A percentile compares a stretch with the other conserved stretches of the same genome.
These are phyloP conservation scores for Trematomus bernacchii DNA, from an alignment of 2,797 vertebrate genomes.

Conservation along the genomic window DNA sequence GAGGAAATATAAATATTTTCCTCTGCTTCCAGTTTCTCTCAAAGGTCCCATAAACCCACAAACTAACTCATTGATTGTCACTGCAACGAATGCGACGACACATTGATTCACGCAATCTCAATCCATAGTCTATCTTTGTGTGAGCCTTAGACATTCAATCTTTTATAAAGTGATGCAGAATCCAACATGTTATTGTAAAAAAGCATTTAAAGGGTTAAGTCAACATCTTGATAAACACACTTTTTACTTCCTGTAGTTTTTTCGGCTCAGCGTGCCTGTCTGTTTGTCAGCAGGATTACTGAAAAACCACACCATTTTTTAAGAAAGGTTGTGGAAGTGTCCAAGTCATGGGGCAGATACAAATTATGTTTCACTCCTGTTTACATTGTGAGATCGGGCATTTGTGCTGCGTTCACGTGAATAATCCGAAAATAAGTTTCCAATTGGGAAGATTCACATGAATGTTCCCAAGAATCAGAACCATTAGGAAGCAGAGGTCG, in stretches of 20 bases:
- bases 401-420: too few relatives aligned
- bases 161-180: background rate
- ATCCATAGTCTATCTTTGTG: conserved; percentile 2
- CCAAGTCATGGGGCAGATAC: too few relatives aligned
- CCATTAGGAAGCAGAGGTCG: too few relatives aligned
- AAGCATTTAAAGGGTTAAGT: background rate
- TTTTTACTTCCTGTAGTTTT: background rate
- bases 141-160: background rate
- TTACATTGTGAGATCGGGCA: too few relatives aligned
- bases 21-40: conserved; percentile 28
- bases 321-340: too few relatives aligned
- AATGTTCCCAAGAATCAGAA: too few relatives aligned
- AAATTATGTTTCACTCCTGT: too few relatives aligned
- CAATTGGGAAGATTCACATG: too few relatives aligned
- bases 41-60: conserved; percentile 49
- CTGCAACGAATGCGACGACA: conserved; percentile 32
- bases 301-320: too few relatives aligned
- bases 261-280: too few relatives aligned
- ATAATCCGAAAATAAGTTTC: too few relatives aligned
- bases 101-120: conserved; percentile 17
- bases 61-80: conserved; percentile 55
- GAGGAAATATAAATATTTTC: conserved; percentile 49
- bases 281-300: too few relatives aligned
- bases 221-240: conserved; percentile 21
- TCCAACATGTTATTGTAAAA: background rate